phyloP scores from a whole-genome alignment of 2,113 vertebrate species.

The Felis catus region F.catus_Fca126_mat1.0 CM031418.1:138129001-138129500 shows the following conservation, averaged over 20 bases:
- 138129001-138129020: not conserved
- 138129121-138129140: too few relatives aligned
- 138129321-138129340: too few relatives aligned
- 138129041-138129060: too few relatives aligned
- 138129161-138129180: too few relatives aligned
- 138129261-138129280: not conserved
- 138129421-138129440: rapidly evolving
- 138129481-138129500: not conserved
- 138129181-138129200: too few relatives aligned
- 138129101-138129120: too few relatives aligned
- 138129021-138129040: not conserved
- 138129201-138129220: not conserved
- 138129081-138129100: too few relatives aligned
- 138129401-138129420: rapidly evolving
- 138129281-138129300: not conserved
- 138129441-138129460: rapidly evolving
- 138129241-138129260: not conserved
- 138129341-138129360: not conserved
- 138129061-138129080: too few relatives aligned
- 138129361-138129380: rapidly evolving
- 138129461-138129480: rapidly evolving
- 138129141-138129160: too few relatives aligned
- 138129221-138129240: not conserved
- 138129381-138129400: rapidly evolving
- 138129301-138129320: rapidly evolving